phyloP scores from a whole-genome alignment of 2,113 vertebrate genomes.

The Agapornis roseicollis region DNA sequence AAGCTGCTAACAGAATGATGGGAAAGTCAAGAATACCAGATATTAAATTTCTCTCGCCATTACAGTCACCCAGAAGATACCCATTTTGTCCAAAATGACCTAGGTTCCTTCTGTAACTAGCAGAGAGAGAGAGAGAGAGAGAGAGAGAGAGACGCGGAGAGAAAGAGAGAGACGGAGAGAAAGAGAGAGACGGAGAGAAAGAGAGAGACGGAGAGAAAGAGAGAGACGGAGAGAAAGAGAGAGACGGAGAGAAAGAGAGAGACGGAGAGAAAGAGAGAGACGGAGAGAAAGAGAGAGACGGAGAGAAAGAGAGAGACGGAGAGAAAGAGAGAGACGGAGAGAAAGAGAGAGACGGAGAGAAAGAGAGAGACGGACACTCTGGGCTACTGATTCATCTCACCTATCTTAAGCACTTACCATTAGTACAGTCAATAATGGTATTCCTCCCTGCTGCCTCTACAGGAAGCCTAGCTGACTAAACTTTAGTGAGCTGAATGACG shows the following conservation, averaged over 20 bases:
- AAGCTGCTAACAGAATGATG: neutral
- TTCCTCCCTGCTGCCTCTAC: neutral
- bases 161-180: too few species aligned
- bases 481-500: neutral
- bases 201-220: too few species aligned
- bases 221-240: too few species aligned
- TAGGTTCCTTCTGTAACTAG: neutral
- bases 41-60: neutral
- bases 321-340: too few species aligned
- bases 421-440: neutral
- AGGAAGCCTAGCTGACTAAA: neutral
- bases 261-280: too few species aligned
- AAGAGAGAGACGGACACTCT: neutral
- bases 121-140: neutral
- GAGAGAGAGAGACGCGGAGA: neutral
- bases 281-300: too few species aligned
- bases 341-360: too few species aligned
- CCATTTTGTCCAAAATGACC: neutral
- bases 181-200: too few species aligned
- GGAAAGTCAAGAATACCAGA: neutral
- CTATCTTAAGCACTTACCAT: neutral
- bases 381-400: neutral
- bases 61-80: neutral
- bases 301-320: too few species aligned
- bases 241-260: too few species aligned